Evolutionary conservation across 2,113 vertebrate genomes (phyloP), one percentile per base, ranked within the genome.

Genomic region (Eubucco bourcierii): DNA sequence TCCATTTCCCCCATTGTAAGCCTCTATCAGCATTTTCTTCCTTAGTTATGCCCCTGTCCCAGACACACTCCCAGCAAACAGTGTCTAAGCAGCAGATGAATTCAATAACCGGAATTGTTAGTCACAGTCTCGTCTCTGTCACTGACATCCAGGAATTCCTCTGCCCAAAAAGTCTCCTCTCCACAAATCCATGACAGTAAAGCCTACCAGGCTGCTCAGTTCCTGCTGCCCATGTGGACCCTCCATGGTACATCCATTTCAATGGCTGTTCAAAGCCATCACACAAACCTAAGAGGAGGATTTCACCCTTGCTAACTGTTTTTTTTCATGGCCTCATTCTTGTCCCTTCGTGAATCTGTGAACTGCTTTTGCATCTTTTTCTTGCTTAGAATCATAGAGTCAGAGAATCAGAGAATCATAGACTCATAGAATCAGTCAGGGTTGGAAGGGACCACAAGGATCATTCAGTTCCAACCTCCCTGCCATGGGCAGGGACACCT

Each of bases 111-210:
- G 1, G 89, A 92, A 87, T 89, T 70, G 70, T 82, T 61, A 87
- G 31, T 89, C 84, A 92, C 64, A 82, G 63, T 39, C 63, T 84
- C 0, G 1, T 87, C 88, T 63, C 79, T 83, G 84, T 77, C 84
- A 72, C 50, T 39, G 47, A 12, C 44, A 91, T 65, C 56, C 93
- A 90, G 89, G 63, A 92, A 83, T 71, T 63, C 17, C 72, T 82
- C 80, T 70, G 78, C 7, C 76, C 91, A 84, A 92, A 95, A 86
- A 41, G 55, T n/a, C 53, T 83, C 75, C 72, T 90, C 60, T 76
- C 59, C 83, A 52, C n/a, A n/a, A 66, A 61, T 74, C n/a, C 56
- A 12, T 2, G 52, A 65, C 56, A 28, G 33, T 55, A 52, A 68
- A 89, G 39, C 24, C 65, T 17, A 10, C 5, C 5, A 9, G 37